Conservation (phyloP, 2,888 invertebrate genomes). For the Abscondita cerata region DNA sequence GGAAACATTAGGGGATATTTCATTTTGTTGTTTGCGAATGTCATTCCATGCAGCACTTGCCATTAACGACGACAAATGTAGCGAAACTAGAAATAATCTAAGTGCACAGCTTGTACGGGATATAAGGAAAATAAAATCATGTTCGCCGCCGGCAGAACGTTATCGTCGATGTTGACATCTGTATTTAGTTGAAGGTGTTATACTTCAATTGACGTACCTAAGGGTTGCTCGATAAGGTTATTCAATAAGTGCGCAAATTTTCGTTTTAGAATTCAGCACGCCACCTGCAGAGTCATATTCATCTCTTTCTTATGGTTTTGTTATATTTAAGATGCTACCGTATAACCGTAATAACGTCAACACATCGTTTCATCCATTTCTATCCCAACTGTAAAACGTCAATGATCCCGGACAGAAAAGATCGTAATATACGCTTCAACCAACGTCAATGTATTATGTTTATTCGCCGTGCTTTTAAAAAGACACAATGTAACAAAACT, state of each 20-base stretch:
- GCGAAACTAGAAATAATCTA: conserved; percentile 25
- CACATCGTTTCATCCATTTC: conserved; percentile 43
- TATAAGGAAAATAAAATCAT: conserved; percentile 12
- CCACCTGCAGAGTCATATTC: conserved; percentile 12
- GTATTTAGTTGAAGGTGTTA: neutral
- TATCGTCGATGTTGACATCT: conserved; percentile 17
- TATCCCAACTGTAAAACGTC: conserved; percentile 43
- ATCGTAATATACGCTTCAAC: conserved; percentile 41
- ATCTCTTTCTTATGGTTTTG: conserved; percentile 32
- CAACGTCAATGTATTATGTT: conserved; percentile 34
- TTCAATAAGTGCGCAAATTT: conserved; percentile 13
- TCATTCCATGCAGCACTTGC: conserved; percentile 21
- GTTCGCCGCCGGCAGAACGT: conserved; percentile 10
- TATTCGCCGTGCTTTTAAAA: conserved; percentile 31
- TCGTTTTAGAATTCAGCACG: conserved; percentile 12
- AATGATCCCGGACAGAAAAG: conserved; percentile 38
- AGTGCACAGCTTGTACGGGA: conserved; percentile 16
- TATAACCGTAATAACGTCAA: conserved; percentile 44
- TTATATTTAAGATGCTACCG: conserved; percentile 44
- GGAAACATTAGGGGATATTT: conserved; percentile 24
- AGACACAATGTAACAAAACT: conserved; percentile 37
- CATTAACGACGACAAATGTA: conserved; percentile 22
- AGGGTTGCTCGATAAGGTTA: conserved; percentile 14
- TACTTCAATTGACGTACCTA: neutral
- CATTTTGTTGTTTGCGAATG: conserved; percentile 26